Percentiles rank a stretch among this genome's conserved stretches.
Conservation (phyloP, 1,140 invertebrate genomes). For the Heterodera schachtii region DNA sequence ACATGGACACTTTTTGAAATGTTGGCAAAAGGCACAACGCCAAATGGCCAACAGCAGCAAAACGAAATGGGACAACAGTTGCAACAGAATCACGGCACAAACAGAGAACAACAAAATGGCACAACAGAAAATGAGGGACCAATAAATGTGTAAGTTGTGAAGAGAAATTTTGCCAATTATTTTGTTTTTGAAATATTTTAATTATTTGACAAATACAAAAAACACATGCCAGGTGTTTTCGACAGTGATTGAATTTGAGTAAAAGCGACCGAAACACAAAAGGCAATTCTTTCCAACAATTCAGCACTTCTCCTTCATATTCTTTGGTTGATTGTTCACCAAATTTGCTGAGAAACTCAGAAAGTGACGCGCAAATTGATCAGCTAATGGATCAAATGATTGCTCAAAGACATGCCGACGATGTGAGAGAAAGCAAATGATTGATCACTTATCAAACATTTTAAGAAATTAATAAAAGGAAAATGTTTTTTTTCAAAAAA, state of each 20-base stretch:
- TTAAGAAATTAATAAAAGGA: not conserved
- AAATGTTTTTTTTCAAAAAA: not conserved
- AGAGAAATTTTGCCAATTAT: not conserved
- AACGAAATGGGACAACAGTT: not conserved
- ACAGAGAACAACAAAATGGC: not conserved
- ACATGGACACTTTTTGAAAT: not conserved
- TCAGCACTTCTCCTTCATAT: not conserved
- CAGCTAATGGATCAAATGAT: constrained; percentile 6
- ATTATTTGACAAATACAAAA: no score
- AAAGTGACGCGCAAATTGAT: constrained; percentile 6
- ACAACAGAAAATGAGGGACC: not conserved
- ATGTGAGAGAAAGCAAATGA: not conserved
- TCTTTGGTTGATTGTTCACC: not conserved
- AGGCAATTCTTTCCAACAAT: not conserved
- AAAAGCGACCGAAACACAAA: no score
- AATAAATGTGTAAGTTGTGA: not conserved
- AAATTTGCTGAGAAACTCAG: not conserved
- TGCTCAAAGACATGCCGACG: not conserved
- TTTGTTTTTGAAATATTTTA: not conserved
- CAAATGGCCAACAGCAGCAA: not conserved
- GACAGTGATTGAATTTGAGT: no score
- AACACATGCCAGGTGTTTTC: no score
- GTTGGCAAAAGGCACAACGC: not conserved
- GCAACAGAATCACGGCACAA: not conserved
- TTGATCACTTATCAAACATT: not conserved